Conservation (phyloP, 2,113 vertebrate species). For the Tauraco erythrolophus region DNA sequence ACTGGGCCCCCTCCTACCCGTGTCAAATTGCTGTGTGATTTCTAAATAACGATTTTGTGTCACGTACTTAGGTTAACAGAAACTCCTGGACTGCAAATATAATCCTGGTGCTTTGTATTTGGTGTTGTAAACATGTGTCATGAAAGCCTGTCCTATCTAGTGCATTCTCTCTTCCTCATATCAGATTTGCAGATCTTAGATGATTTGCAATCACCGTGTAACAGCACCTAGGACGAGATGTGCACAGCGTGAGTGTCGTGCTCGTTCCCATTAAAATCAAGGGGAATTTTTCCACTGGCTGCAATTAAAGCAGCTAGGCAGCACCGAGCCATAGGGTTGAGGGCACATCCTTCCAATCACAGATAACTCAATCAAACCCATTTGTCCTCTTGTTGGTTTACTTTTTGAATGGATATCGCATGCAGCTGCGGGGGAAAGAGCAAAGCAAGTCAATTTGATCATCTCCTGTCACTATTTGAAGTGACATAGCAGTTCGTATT, state of each 20-base stretch:
- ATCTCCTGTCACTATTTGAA: background rate
- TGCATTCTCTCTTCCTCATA: background rate
- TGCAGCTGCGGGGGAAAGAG: background rate
- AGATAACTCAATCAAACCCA: background rate
- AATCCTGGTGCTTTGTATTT: background rate
- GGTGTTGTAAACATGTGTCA: background rate
- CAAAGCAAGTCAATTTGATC: background rate
- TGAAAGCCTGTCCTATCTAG: background rate
- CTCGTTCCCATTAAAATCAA: constrained; percentile 13
- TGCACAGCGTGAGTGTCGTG: background rate
- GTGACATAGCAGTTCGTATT: background rate
- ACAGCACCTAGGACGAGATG: background rate
- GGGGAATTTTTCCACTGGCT: background rate
- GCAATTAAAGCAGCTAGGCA: background rate
- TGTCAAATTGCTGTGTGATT: constrained; percentile 39
- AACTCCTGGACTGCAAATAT: background rate
- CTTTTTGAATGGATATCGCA: background rate
- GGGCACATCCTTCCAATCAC: background rate
- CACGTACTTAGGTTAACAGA: background rate
- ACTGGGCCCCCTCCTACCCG: background rate
- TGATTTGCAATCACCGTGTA: background rate
- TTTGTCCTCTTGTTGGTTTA: background rate
- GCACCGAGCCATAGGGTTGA: background rate
- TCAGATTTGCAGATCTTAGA: background rate
- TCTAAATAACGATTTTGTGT: constrained; percentile 58